Evolutionary conservation across 2,888 invertebrate genomes (phyloP), one percentile per base, ranked within the genome.

Genomic region (Prosapia bicincta): DNA sequence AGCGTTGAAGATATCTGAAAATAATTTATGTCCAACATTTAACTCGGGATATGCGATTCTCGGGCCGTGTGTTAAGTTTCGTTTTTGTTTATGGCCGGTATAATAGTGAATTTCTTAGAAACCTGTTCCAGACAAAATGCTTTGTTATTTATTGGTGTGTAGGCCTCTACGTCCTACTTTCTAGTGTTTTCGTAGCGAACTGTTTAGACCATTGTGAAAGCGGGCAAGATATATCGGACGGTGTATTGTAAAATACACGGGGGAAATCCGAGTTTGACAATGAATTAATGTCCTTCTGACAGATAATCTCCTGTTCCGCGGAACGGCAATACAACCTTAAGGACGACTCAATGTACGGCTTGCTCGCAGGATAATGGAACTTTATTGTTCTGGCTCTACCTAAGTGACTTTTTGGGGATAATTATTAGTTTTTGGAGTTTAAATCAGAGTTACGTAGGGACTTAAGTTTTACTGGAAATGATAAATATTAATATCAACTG

Each of bases 1-100:
- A 54, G 54, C 54, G 3, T n/a, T 54, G 13, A 54, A 20, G 3
- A 20, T 54, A 54, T 54, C 54, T 54, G 54, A 54, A 54, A 54
- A 54, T 54, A 54, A 54, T 54, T 54, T 54, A 54, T 54, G 54
- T 54, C 54, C 54, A 54, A 54, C 54, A 54, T 54, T 54, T 54
- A 54, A 54, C 54, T 20, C 54, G 54, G n/a, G 54, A 54, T 54
- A 54, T 20, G 54, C 54, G 54, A 54, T 54, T 54, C 54, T 54
- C 54, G 20, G 13, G 54, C 54, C 54, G 54, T 54, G 54, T 54
- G 54, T 54, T 20, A 54, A 20, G 54, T 54, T 54, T 54, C 54
- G 54, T 54, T 54, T 54, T 54, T 54, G 54, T 54, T 54, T 54
- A 54, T 54, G 54, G 54, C 54, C 54, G 7, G 20, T 20, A 54